Evolutionary conservation across 2,113 vertebrate genomes (phyloP), one percentile per base, ranked within the genome.

Genomic region (Neolamprologus brichardi): DNA sequence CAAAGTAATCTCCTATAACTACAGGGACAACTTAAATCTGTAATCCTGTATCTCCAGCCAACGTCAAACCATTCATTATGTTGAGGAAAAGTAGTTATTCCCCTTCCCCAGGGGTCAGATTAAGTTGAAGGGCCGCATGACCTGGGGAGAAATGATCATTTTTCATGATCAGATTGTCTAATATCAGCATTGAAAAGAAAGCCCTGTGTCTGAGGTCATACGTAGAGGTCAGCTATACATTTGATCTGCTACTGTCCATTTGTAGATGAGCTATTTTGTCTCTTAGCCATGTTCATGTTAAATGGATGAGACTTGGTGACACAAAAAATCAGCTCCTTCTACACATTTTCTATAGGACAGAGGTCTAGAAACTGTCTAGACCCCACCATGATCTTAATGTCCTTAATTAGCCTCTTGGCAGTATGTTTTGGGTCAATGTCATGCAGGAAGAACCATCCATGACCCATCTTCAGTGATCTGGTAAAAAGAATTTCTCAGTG

Each of bases 1-100:
- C 85, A 85, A 88, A 90, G 67, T 91, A 95, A 97, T 96, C 93
- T 95, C 89, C 37, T 60, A 81, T 90, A 94, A 95, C 89, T 91
- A 94, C 93, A 92, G 90, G 67, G 80, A 62, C 84, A 82, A 91
- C 84, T 87, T 79, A 87, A 91, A 92, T 90, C 85, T 90, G 54
- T 95, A 95, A 96, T 95, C 94, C 89, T 77, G 83, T 93, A 94
- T 95, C 92, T 93, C 44, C 78, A 81, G 79, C 82, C 18, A 83
- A 90, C 70, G 87, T 92, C 88, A 90, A 89, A 87, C 82, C n/a
- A 62, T 90, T 92, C 90, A 80, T 53, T 80, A 28, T 20, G 6
- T 5, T 9, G 46, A 18, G 11, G 34, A n/a, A 32, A 41, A 44
- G 80, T 4, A 52, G 90, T 70, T 81, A 81, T 83, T 90, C 44